These are phyloP conservation scores for Anarrhichthys ocellatus DNA, from an alignment of 2,113 vertebrate genomes.

Conservation along the genomic window DNA sequence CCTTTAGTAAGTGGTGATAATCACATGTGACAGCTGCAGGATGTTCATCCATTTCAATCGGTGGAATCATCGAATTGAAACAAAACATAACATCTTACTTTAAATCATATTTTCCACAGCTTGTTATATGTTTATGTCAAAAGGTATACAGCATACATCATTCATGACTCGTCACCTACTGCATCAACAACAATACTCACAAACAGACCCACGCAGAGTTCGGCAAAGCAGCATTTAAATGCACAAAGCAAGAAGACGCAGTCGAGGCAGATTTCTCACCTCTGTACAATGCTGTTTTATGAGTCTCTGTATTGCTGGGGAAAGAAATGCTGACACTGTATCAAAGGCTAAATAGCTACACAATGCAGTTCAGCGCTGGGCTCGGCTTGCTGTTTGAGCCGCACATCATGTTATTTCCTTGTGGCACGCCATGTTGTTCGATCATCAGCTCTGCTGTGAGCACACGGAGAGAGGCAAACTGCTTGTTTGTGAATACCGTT, in stretches of 20 bases:
- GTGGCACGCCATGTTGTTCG: slow-evolving; percentile 11
- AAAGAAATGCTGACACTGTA: slow-evolving; percentile 21
- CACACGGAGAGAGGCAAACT: slow-evolving; percentile 26
- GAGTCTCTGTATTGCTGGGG: no score
- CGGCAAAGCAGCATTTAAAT: background rate
- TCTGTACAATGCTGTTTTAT: slow-evolving; percentile 3
- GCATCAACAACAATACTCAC: background rate
- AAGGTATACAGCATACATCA: slow-evolving; percentile 1
- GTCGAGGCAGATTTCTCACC: slow-evolving; percentile 3
- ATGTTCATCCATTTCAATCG: background rate
- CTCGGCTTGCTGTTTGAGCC: slow-evolving; percentile 14
- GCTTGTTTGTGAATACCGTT: slow-evolving; percentile 56
- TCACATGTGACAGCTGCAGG: background rate
- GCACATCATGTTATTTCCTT: slow-evolving; percentile 22
- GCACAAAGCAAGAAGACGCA: background rate
- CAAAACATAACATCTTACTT: background rate
- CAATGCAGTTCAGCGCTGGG: background rate
- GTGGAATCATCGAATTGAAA: background rate
- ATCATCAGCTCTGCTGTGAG: slow-evolving; percentile 28
- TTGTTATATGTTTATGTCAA: background rate
- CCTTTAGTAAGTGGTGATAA: background rate
- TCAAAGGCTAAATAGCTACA: slow-evolving; percentile 23
- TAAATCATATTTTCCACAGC: background rate
- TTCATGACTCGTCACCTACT: background rate
- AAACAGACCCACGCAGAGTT: background rate